phyloP scores from a whole-genome alignment of 2,113 vertebrate genomes.

The Muscicapa adusta region DNA sequence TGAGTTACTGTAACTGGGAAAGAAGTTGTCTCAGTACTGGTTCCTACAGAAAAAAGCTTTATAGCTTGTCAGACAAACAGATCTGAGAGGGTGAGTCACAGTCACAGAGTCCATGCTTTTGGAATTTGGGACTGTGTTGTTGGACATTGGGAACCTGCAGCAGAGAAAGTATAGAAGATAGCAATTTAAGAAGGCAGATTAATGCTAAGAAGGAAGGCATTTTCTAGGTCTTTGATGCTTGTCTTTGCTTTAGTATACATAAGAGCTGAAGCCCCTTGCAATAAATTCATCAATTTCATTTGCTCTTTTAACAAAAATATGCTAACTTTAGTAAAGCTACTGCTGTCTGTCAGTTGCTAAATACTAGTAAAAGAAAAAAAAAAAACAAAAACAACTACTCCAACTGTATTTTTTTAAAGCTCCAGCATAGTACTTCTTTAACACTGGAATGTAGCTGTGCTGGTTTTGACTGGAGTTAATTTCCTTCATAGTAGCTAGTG shows the following conservation, averaged over 20 bases:
- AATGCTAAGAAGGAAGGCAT: neutral
- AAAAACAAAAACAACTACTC: neutral
- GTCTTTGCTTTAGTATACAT: neutral
- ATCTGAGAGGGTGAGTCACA: neutral
- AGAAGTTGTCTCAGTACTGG: neutral
- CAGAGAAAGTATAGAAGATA: neutral
- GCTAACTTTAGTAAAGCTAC: neutral
- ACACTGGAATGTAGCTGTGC: neutral
- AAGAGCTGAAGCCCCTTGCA: neutral
- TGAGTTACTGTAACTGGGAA: neutral
- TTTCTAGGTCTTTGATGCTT: neutral
- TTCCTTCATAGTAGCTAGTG: neutral
- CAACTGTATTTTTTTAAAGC: neutral
- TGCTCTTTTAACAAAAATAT: neutral
- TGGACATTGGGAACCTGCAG: neutral
- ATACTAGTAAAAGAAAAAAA: neutral
- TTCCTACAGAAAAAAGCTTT: neutral
- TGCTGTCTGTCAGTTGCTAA: neutral
- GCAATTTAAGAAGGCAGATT: neutral
- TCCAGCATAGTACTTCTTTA: neutral
- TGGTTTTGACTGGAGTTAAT: neutral
- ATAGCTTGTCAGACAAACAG: neutral
- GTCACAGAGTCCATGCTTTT: fast-evolving
- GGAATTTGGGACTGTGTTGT: neutral
- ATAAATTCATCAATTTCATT: neutral